These are phyloP conservation scores for Drosophila birchii DNA, from an alignment of 2,888 invertebrate species.

Conservation along the genomic window DNA sequence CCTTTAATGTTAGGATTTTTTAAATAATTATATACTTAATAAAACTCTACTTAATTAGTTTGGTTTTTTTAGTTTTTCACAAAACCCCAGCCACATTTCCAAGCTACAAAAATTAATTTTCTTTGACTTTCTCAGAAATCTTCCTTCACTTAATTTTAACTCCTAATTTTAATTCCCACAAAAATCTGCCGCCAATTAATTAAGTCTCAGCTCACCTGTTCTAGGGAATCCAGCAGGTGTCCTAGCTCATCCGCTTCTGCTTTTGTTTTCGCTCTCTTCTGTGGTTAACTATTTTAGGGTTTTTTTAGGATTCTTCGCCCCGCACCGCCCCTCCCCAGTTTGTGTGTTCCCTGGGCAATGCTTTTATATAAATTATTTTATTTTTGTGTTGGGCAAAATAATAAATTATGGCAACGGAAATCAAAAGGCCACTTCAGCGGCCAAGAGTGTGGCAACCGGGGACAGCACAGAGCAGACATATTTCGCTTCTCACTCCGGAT, in stretches of 20 bases:
- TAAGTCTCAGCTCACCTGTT: not conserved
- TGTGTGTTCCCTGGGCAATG: conserved; percentile 45
- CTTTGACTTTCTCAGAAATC: not conserved
- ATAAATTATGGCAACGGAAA: conserved; percentile 67
- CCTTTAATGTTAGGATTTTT: not conserved
- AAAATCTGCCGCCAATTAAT: not conserved
- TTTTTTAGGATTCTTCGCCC: conserved; percentile 27
- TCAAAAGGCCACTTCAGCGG: conserved; percentile 66
- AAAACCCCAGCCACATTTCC: too few species aligned
- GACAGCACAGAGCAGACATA: conserved; percentile 21
- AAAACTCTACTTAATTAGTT: not conserved
- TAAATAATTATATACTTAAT: not conserved
- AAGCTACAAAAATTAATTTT: not conserved
- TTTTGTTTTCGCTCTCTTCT: conserved; percentile 21
- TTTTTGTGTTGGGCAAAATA: conserved; percentile 55
- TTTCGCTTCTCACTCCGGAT: conserved; percentile 21
- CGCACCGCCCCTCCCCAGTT: not conserved
- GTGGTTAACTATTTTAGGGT: conserved; percentile 33
- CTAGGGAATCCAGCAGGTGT: conserved; percentile 13
- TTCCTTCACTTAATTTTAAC: not conserved
- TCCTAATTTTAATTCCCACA: not conserved
- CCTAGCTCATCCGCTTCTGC: not conserved
- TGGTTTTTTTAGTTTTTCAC: too few species aligned
- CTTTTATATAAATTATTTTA: conserved; percentile 74
- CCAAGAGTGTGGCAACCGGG: conserved; percentile 27